These are phyloP conservation scores for Pangasius sanitwongsei DNA, from an alignment of 2,797 vertebrate genomes.

Conservation along the genomic window DNA sequence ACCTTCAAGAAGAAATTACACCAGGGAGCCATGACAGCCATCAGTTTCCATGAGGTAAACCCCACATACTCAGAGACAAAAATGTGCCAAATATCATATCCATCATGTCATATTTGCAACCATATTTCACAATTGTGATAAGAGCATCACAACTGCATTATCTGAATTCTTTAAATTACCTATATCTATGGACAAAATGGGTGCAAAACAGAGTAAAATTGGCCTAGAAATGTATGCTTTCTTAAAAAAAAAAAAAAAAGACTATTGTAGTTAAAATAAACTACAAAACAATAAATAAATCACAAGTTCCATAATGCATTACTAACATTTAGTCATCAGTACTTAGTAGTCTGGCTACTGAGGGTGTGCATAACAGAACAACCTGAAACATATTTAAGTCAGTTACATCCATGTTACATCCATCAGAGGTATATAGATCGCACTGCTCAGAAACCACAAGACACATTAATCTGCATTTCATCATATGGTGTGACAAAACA, in stretches of 20 bases:
- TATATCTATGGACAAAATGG: not conserved
- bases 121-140: not conserved
- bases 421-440: not conserved
- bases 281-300: too few species aligned
- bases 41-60: slow-evolving; percentile 86
- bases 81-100: not conserved
- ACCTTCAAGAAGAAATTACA: slow-evolving; percentile 86
- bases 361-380: not conserved
- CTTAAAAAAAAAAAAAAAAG: not conserved
- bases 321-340: not conserved
- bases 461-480: not conserved
- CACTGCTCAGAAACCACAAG: not conserved
- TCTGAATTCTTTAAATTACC: not conserved
- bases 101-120: not conserved
- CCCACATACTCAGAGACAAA: not conserved
- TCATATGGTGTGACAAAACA: not conserved
- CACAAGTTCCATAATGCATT: not conserved
- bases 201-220: too few species aligned
- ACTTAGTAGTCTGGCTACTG: not conserved
- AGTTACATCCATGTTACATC: not conserved
- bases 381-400: not conserved
- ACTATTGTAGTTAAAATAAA: not conserved
- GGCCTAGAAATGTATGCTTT: not conserved
- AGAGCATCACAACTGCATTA: not conserved
- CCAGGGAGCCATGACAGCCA: slow-evolving; percentile 86